Percentiles rank a stretch among this genome's conserved stretches.
phyloP scores from a whole-genome alignment of 1,140 invertebrate species.

The Anastrepha obliqua region DNA sequence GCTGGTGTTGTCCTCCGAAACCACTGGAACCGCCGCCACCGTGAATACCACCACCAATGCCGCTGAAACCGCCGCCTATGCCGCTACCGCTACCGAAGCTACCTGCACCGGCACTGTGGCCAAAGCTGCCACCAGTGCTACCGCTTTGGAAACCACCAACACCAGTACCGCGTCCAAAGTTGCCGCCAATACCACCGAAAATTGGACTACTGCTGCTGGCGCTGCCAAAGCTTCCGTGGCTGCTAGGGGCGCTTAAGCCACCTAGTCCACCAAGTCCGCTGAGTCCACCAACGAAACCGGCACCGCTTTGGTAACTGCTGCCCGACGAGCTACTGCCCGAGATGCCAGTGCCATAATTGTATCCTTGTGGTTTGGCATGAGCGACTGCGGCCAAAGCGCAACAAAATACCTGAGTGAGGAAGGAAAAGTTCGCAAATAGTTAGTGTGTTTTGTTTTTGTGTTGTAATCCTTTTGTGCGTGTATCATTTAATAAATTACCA shows the following conservation, averaged over 20 bases:
- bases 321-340: slow-evolving; percentile 60
- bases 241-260: slow-evolving; percentile 62
- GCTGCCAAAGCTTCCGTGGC: slow-evolving; percentile 15
- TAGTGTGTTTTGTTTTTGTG: neutral
- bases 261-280: slow-evolving; percentile 56
- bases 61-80: neutral
- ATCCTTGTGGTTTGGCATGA: slow-evolving; percentile 69
- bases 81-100: slow-evolving; percentile 37
- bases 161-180: slow-evolving; percentile 22
- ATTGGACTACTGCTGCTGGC: slow-evolving; percentile 53
- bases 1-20: neutral
- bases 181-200: neutral
- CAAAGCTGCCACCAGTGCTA: neutral
- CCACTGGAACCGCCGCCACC: neutral
- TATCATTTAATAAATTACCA: slow-evolving; percentile 62
- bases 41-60: neutral
- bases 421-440: neutral
- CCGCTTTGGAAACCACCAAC: neutral
- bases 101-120: neutral
- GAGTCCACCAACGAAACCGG: slow-evolving; percentile 40
- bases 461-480: neutral
- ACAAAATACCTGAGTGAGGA: slow-evolving; percentile 63
- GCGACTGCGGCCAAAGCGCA: slow-evolving; percentile 61
- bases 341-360: slow-evolving; percentile 68
- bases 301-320: neutral